phyloP scores from a whole-genome alignment of 2,113 vertebrate species.

The Plestiodon gilberti region DNA sequence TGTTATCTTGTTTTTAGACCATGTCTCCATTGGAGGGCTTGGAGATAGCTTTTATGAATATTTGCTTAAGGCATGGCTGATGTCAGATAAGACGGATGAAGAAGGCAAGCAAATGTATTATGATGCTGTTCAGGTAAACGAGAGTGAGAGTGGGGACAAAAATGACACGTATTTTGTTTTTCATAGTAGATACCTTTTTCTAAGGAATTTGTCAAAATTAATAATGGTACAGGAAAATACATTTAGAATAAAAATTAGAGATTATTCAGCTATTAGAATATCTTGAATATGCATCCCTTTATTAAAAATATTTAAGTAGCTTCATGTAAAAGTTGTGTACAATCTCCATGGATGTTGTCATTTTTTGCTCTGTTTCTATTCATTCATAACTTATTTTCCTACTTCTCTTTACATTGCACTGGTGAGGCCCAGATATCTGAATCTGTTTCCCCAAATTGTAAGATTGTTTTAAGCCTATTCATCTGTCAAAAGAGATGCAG shows the following conservation, averaged over 20 bases:
- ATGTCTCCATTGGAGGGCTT: constrained; percentile 94
- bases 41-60: constrained; percentile 99
- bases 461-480: not conserved
- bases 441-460: not conserved
- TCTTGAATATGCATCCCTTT: not conserved
- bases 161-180: not conserved
- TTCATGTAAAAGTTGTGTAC: not conserved
- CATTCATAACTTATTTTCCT: not conserved
- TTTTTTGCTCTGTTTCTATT: not conserved
- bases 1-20: constrained; percentile 81
- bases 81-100: constrained; percentile 95
- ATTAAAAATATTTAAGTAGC: not conserved
- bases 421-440: not conserved
- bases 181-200: not conserved
- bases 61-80: constrained; percentile 97
- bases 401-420: not conserved
- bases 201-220: not conserved
- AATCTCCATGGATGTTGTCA: not conserved
- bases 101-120: constrained; percentile 97
- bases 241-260: not conserved
- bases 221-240: not conserved
- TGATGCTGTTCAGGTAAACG: constrained; percentile 91
- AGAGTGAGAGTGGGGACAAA: constrained; percentile 30
- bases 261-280: not conserved
- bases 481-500: not conserved